Base-by-base conservation (phyloP, 2,113 vertebrate species). In the Gambusia holbrooki region DNA sequence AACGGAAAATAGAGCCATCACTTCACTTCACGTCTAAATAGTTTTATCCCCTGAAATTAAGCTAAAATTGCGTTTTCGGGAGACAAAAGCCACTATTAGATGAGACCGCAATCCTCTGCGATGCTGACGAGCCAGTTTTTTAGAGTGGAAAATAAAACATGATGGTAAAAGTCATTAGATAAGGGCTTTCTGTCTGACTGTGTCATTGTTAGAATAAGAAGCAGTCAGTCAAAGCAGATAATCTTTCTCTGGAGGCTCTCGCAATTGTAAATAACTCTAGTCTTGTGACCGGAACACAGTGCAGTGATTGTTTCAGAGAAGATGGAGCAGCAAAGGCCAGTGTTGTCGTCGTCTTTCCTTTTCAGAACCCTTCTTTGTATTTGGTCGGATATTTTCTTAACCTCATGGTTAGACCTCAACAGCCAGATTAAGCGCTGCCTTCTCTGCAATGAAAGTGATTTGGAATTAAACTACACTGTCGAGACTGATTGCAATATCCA, bases 41-140 rank as follows among this genome's bases (percentile, higher is more conserved):
- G 65, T 82, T 82, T 87, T 87, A 84, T 88, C 86, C 73, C 60
- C 58, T 67, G 66, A 84, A 87, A 86, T 85, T 63, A 87, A 85
- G 66, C 58, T 64, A 73, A 83, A 89, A 88, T 87, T 86, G 83
- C 80, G 48, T 88, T 81, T 84, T 87, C 73, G 61, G 58, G 6
- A 70, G 65, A 88, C 84, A 88, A 90, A 91, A 81, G 74, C 63
- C 71, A 51, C 68, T 68, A 80, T 77, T 76, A 87, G 79, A 85
- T 89, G 87, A 82, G 58, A 79, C 71, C 62, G 25, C 87, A 90
- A 88, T 87, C 83, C 87, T 76, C 66, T 71, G 76, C 80, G 80
- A 82, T 73, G 88, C 90, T 91, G 89, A 93, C 76, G 77, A 33
- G 76, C 66, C 88, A 74, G 35, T 84, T 92, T 93, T 13, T 88